Evolutionary conservation across 2,888 invertebrate genomes (phyloP).

Genomic region (Tridacna gigas): DNA sequence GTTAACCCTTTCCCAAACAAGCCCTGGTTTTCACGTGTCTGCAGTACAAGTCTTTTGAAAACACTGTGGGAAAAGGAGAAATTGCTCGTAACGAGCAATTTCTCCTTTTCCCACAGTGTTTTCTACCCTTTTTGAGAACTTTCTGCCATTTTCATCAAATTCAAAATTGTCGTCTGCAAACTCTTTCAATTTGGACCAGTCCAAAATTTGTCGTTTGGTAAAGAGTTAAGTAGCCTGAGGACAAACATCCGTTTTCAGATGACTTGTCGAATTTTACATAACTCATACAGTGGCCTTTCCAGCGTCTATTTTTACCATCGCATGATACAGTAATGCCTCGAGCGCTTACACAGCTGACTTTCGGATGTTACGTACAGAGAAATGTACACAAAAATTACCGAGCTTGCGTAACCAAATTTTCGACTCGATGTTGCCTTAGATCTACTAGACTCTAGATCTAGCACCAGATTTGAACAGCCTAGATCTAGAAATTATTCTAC

Average conservation of each 20-base stretch:
- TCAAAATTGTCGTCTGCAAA: not conserved
- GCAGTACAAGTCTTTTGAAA: not conserved
- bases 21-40: too few relatives aligned
- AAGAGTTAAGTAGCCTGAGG: not conserved
- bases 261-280: not conserved
- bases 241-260: not conserved
- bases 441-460: too few relatives aligned
- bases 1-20: too few relatives aligned
- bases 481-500: too few relatives aligned
- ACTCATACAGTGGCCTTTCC: not conserved
- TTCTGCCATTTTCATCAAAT: too few relatives aligned
- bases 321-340: not conserved
- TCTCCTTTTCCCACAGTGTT: not conserved
- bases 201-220: not conserved
- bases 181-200: not conserved
- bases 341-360: too few relatives aligned
- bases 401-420: too few relatives aligned
- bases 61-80: not conserved
- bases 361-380: too few relatives aligned
- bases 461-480: too few relatives aligned
- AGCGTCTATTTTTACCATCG: slow-evolving; percentile 15
- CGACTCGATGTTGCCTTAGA: too few relatives aligned
- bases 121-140: too few relatives aligned
- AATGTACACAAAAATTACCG: too few relatives aligned
- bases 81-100: not conserved